phyloP scores from a whole-genome alignment of 2,797 vertebrate genomes.

The Clarias pachynema region DNA sequence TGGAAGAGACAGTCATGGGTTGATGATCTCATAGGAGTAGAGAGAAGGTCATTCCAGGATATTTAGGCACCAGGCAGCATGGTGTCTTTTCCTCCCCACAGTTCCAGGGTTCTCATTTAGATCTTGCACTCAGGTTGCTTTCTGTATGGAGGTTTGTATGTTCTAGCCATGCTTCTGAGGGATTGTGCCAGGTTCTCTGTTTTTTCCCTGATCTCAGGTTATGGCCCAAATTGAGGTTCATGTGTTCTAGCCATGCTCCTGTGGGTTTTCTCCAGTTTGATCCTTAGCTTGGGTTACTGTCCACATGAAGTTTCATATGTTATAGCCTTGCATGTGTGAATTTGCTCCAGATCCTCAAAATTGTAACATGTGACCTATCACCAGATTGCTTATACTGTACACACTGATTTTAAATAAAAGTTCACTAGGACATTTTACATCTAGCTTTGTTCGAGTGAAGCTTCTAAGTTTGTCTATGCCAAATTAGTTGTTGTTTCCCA shows the following conservation, averaged over 20 bases:
- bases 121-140: neutral
- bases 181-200: slow-evolving; percentile 1
- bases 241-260: neutral
- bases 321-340: neutral
- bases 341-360: neutral
- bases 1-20: neutral
- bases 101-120: neutral
- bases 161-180: neutral
- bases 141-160: neutral
- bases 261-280: slow-evolving; percentile 8
- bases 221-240: neutral
- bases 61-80: neutral
- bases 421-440: neutral
- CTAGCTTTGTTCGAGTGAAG: neutral
- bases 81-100: neutral
- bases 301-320: neutral
- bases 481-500: neutral
- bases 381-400: neutral
- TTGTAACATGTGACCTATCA: neutral
- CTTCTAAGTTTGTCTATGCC: neutral
- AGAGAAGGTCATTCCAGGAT: neutral
- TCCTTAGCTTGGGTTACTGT: neutral
- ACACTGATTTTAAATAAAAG: neutral
- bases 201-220: neutral
- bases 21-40: slow-evolving; percentile 17